phyloP scores from a whole-genome alignment of 2,797 vertebrate genomes.

The Cephalopachus bancanus region DNA sequence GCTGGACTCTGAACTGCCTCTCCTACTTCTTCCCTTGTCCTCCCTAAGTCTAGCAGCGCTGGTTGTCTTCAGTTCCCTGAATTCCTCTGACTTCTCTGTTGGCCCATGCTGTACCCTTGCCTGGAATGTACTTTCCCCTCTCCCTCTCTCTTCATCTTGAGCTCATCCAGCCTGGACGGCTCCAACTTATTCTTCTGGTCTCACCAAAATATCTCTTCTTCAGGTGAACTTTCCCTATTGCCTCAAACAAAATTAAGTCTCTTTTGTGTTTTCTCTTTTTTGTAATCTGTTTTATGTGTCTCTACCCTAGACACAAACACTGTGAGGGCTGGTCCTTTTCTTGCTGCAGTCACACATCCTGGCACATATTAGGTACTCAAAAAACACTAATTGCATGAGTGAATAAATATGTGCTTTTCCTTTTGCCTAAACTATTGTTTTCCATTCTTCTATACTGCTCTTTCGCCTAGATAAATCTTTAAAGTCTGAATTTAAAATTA shows the following conservation, averaged over 20 bases:
- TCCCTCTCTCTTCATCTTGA: background rate
- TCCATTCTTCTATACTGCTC: background rate
- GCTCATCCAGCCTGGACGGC: background rate
- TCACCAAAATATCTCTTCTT: background rate
- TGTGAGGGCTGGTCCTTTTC: background rate
- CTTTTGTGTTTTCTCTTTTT: slow-evolving; percentile 35
- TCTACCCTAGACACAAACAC: background rate
- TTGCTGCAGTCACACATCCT: slow-evolving; percentile 49
- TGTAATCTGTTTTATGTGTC: background rate
- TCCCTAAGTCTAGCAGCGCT: background rate
- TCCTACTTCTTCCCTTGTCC: background rate
- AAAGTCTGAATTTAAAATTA: slow-evolving; percentile 49
- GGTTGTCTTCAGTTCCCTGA: background rate
- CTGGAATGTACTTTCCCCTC: background rate
- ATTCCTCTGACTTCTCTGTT: background rate
- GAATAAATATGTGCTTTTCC: background rate
- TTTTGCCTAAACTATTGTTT: slow-evolving; percentile 14
- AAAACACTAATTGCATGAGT: slow-evolving; percentile 44
- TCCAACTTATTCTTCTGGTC: background rate
- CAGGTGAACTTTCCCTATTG: background rate
- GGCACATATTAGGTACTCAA: background rate
- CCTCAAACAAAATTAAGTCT: background rate
- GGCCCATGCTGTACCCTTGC: background rate
- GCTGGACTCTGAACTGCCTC: background rate
- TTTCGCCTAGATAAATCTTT: slow-evolving; percentile 31